These are phyloP conservation scores for Drosophila truncata DNA, from an alignment of 1,140 invertebrate genomes.

Conservation along the genomic window DNA sequence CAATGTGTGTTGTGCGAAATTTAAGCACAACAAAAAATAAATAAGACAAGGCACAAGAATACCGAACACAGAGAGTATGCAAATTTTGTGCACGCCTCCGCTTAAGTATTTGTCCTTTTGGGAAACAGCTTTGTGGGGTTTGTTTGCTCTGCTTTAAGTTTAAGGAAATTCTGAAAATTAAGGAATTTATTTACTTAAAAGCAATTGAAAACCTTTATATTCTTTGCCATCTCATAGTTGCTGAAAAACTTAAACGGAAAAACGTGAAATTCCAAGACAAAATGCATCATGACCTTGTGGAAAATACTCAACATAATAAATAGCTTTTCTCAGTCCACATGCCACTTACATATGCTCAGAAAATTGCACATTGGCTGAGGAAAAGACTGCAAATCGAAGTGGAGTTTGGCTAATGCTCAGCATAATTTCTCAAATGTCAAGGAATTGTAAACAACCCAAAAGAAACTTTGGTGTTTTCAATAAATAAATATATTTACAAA, in stretches of 20 bases:
- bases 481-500: not conserved
- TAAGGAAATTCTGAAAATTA: not conserved
- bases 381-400: slow-evolving; percentile 2
- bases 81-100: slow-evolving; percentile 25
- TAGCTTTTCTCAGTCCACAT: slow-evolving; percentile 33
- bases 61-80: slow-evolving; percentile 25
- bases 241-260: slow-evolving; percentile 20
- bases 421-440: slow-evolving; percentile 32
- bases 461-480: not conserved
- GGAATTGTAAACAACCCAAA: slow-evolving; percentile 16
- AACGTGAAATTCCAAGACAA: slow-evolving; percentile 13
- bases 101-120: not conserved
- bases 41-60: not conserved
- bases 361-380: slow-evolving; percentile 23
- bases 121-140: slow-evolving; percentile 5
- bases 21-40: slow-evolving; percentile 6
- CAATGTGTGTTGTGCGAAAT: slow-evolving; percentile 12
- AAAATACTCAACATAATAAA: slow-evolving; percentile 54
- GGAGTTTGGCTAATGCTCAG: slow-evolving; percentile 6
- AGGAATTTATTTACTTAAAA: not conserved
- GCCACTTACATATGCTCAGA: slow-evolving; percentile 54
- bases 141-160: not conserved
- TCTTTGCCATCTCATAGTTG: slow-evolving; percentile 40
- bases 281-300: slow-evolving; percentile 49
- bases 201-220: not conserved